Conservation (phyloP, 2,888 invertebrate genomes). For the Sceliomorpha sp. region DNA sequence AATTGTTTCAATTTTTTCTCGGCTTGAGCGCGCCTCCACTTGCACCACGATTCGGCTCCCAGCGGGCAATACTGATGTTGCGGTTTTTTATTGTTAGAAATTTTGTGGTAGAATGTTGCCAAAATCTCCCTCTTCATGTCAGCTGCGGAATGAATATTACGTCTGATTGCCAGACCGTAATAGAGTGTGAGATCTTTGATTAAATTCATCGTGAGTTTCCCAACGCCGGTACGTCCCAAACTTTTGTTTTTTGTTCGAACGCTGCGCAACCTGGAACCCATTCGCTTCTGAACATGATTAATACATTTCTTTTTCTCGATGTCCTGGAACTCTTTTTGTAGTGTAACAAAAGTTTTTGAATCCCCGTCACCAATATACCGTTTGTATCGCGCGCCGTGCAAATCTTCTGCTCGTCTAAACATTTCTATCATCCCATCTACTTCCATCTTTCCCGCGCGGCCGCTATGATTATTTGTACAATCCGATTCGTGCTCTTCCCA, state of each 20-base stretch:
- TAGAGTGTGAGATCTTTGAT: conserved; percentile 56
- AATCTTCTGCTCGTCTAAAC: conserved; percentile 47
- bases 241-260: conserved; percentile 21
- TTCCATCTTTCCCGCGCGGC: conserved; percentile 55
- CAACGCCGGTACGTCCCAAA: conserved; percentile 5
- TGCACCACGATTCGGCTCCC: conserved; percentile 55
- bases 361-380: conserved; percentile 58
- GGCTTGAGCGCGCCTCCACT: conserved; percentile 29
- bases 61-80: conserved; percentile 51
- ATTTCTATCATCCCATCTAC: conserved; percentile 49
- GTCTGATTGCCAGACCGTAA: conserved; percentile 60
- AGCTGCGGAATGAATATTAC: conserved; percentile 24
- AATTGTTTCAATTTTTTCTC: conserved; percentile 34
- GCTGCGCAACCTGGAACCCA: conserved; percentile 23
- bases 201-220: conserved; percentile 47
- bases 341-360: conserved; percentile 47
- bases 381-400: conserved; percentile 31
- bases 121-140: conserved; percentile 48
- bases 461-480: conserved; percentile 46
- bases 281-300: conserved; percentile 34
- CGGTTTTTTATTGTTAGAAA: conserved; percentile 54
- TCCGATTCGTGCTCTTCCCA: conserved; percentile 34
- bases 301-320: conserved; percentile 34
- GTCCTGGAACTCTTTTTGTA: conserved; percentile 30
- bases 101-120: conserved; percentile 50